These are phyloP conservation scores for Diuraphis noxia DNA, from an alignment of 1,140 invertebrate genomes.

Conservation along the genomic window DNA sequence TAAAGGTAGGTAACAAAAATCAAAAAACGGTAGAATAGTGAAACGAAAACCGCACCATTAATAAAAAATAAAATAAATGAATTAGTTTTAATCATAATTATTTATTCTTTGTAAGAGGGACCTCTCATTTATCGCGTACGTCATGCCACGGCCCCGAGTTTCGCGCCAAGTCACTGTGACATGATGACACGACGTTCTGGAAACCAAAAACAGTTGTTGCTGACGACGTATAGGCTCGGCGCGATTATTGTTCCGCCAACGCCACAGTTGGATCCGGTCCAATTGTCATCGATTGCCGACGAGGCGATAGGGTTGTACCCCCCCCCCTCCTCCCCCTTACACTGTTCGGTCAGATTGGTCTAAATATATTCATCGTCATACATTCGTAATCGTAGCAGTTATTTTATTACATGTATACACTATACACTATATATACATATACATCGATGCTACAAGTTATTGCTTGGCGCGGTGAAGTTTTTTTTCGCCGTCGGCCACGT, in stretches of 20 bases:
- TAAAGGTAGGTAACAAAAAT: constrained; percentile 1
- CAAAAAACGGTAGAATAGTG: background rate
- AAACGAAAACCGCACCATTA: background rate
- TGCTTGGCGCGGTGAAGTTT: background rate
- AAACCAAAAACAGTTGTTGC: background rate
- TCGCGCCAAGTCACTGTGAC: background rate
- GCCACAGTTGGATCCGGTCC: background rate
- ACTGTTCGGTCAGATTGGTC: background rate
- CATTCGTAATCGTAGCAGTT: background rate
- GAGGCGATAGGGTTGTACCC: background rate
- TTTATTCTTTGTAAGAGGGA: background rate
- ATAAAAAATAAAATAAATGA: background rate
- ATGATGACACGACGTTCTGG: background rate
- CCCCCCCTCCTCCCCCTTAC: background rate
- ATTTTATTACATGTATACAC: background rate
- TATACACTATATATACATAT: background rate
- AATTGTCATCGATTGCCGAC: constrained; percentile 30
- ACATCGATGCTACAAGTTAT: background rate
- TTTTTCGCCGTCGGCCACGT: background rate
- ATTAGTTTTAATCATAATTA: background rate
- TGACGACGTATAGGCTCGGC: background rate
- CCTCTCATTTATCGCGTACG: background rate
- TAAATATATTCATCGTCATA: constrained; percentile 26
- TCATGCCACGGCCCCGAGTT: background rate
- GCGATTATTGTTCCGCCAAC: constrained; percentile 30